phyloP scores from a whole-genome alignment of 23 tunicate species.

The Styela plicata region DNA sequence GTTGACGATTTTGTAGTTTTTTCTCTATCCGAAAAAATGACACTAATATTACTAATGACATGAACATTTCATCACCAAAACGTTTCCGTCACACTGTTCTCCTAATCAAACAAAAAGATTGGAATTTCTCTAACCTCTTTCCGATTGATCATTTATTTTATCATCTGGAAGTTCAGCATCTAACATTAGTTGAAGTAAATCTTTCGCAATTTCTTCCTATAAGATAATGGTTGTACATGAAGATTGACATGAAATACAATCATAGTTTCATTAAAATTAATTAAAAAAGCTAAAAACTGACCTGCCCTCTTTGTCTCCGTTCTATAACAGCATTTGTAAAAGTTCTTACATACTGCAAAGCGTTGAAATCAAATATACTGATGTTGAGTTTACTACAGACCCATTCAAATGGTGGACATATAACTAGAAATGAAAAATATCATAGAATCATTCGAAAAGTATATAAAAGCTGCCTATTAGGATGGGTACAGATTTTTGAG shows the following conservation, averaged over 20 bases:
- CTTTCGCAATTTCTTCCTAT: conserved; percentile 28
- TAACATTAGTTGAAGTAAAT: conserved; percentile 68
- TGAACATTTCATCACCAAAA: too few relatives aligned
- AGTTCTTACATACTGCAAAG: conserved; percentile 15
- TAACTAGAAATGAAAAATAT: conserved; percentile 36
- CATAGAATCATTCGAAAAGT: too few relatives aligned
- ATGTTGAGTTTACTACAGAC: conserved; percentile 19
- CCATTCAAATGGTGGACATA: conserved; percentile 54
- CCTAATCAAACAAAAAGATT: too few relatives aligned
- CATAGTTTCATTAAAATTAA: too few relatives aligned
- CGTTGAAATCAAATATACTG: conserved; percentile 39
- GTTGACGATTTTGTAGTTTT: too few relatives aligned
- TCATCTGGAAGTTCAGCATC: conserved; percentile 41
- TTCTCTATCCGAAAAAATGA: too few relatives aligned
- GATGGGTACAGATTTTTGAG: too few relatives aligned
- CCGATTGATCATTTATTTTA: conserved; percentile 24
- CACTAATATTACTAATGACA: too few relatives aligned
- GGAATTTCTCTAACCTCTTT: conserved; percentile 47
- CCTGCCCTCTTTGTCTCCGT: not conserved
- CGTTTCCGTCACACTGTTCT: too few relatives aligned
- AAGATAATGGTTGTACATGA: too few relatives aligned
- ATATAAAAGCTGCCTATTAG: too few relatives aligned
- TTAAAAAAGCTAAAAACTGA: not conserved
- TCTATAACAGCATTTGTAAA: conserved; percentile 38
- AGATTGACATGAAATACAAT: too few relatives aligned